phyloP scores from a whole-genome alignment of 2,113 vertebrate genomes.

The Jaculus jaculus region DNA sequence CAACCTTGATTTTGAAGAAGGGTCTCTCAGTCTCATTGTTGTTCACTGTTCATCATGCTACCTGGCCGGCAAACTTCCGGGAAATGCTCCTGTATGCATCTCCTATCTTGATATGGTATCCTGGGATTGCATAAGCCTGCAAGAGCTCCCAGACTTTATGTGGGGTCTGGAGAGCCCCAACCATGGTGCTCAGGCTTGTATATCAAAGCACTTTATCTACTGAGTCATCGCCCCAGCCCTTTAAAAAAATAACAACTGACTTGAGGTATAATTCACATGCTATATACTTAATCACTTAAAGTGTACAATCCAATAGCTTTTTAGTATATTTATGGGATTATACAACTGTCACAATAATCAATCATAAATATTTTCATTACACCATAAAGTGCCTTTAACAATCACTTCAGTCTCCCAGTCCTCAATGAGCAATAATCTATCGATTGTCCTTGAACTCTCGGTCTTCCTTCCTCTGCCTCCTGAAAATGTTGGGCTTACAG shows the following conservation, averaged over 20 bases:
- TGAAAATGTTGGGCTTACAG: not conserved
- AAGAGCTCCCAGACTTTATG: too few relatives aligned
- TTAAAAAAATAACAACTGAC: not conserved
- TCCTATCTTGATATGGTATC: too few relatives aligned
- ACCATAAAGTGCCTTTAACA: not conserved
- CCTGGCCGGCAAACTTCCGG: too few relatives aligned
- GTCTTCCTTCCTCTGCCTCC: not conserved
- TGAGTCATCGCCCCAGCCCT: too few relatives aligned
- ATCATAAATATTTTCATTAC: conserved; percentile 16
- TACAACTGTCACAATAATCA: not conserved
- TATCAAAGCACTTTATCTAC: too few relatives aligned
- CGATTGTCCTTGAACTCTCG: not conserved
- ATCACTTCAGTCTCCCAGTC: not conserved
- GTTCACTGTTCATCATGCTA: too few relatives aligned
- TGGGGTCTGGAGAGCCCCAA: too few relatives aligned
- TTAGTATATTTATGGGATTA: not conserved
- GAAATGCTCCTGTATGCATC: too few relatives aligned
- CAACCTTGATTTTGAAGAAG: too few relatives aligned
- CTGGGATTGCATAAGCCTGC: too few relatives aligned
- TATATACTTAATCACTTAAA: not conserved
- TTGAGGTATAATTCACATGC: not conserved
- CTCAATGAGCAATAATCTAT: not conserved
- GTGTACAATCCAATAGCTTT: not conserved
- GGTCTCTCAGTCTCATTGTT: too few relatives aligned
- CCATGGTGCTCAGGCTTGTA: too few relatives aligned